Evolutionary conservation across 2,797 vertebrate genomes (phyloP), one percentile per base, ranked within the genome.

Genomic region (Austrolebias charrua): DNA sequence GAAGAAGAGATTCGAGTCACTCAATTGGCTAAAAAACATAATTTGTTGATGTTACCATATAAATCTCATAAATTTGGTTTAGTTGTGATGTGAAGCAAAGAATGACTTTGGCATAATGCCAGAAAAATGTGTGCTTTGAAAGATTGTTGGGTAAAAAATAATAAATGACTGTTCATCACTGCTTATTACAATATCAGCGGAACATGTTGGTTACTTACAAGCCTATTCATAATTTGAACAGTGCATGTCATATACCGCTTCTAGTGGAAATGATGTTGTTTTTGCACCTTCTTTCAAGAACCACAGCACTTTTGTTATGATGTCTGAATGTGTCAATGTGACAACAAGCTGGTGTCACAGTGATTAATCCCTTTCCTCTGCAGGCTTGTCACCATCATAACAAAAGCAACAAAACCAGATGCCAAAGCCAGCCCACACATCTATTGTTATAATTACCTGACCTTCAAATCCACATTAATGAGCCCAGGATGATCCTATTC

Each of bases 401-500:
- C 87, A 89, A 90, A 40, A 86, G 83, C 81, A 89, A 89, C 90
- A 90, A 91, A 86, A 88, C 71, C 88, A 90, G 89, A 90, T 91
- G 88, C 87, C 78, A 83, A 86, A 86, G 78, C 80, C 83, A 80
- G 79, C 84, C 81, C 86, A 82, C 80, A 79, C 71, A 68, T 82
- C 86, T 86, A 86, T 86, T 88, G 88, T 86, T 87, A 85, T 91
- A 89, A 90, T 85, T 85, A 92, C 86, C 87, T 91, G 88, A 91
- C 90, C 90, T 92, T 91, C 89, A 91, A 90, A 90, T 89, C 88
- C 87, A 86, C 85, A 89, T 90, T 92, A 92, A 92, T 90, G 87
- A 90, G 87, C 88, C 74, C 66, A 73, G 83, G 86, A 90, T 90
- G 89, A 90, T 90, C 76, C 83, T 74, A 80, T 82, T 87, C 85